Evolutionary conservation across 1,140 invertebrate genomes (phyloP).

Genomic region (Drosophila ogumai): DNA sequence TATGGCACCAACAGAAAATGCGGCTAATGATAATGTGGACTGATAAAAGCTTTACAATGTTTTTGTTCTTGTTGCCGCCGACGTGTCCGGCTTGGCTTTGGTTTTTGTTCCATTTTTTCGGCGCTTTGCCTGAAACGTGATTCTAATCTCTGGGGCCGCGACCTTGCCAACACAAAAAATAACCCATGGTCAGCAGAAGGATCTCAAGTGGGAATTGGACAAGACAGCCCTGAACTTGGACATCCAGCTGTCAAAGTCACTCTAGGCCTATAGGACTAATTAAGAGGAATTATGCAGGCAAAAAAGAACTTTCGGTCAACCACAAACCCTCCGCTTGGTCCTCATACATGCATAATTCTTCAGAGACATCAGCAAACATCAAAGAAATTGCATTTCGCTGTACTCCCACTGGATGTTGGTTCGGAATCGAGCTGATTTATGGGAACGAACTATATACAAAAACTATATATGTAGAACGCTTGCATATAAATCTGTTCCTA

Average conservation of each 20-base stretch:
- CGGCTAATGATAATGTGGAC: constrained; percentile 64
- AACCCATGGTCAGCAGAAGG: constrained; percentile 7
- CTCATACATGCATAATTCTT: constrained; percentile 48
- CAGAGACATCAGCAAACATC: constrained; percentile 40
- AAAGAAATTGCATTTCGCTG: constrained; percentile 65
- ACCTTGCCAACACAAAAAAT: constrained; percentile 25
- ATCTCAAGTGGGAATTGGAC: constrained; percentile 24
- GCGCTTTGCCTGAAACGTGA: constrained; percentile 46
- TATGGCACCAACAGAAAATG: constrained; percentile 39
- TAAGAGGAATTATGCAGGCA: constrained; percentile 46
- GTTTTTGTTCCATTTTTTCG: constrained; percentile 27
- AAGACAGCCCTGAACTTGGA: constrained; percentile 16
- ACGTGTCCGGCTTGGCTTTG: constrained; percentile 48
- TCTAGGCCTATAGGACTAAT: constrained; percentile 36
- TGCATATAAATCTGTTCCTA: constrained; percentile 46
- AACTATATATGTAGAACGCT: constrained; percentile 8
- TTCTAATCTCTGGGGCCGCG: constrained; percentile 54
- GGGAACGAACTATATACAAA: background rate
- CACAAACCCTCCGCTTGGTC: background rate
- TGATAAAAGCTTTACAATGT: constrained; percentile 79
- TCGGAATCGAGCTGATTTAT: constrained; percentile 53
- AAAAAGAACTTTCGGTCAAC: constrained; percentile 29
- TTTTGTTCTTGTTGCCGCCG: constrained; percentile 42
- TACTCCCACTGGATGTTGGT: constrained; percentile 34
- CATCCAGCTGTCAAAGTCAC: constrained; percentile 54